phyloP scores from a whole-genome alignment of 2,888 invertebrate species.

The Leucozona laternaria region DNA sequence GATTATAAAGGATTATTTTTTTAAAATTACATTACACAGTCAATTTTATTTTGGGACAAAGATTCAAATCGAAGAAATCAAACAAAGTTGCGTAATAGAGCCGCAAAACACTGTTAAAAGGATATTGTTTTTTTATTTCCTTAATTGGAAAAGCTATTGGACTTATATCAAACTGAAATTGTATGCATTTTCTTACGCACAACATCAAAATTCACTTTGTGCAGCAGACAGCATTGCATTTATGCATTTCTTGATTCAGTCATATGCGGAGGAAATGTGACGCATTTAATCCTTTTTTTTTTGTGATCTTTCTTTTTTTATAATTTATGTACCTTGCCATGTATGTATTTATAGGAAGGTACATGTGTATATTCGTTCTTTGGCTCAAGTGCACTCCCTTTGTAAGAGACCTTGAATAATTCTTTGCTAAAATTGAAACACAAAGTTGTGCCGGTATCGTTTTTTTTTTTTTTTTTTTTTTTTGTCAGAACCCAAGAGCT shows the following conservation, averaged over 20 bases:
- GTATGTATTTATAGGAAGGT: not conserved
- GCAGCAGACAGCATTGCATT: constrained; percentile 33
- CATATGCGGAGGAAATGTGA: constrained; percentile 45
- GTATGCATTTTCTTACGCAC: constrained; percentile 8
- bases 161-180: not conserved
- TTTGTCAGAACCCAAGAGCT: not conserved
- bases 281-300: constrained; percentile 36
- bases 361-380: constrained; percentile 31
- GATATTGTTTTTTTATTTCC: constrained; percentile 3
- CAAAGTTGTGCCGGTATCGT: constrained; percentile 45
- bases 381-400: constrained; percentile 60
- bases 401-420: constrained; percentile 70
- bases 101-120: not conserved
- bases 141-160: constrained; percentile 43
- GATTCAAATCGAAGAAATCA: not conserved
- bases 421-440: constrained; percentile 57
- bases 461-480: not conserved
- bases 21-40: no score
- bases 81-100: not conserved
- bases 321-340: constrained; percentile 10
- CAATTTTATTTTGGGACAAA: no score
- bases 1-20: no score
- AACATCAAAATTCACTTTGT: constrained; percentile 6
- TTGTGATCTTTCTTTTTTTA: constrained; percentile 5
- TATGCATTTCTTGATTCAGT: constrained; percentile 44